phyloP scores from a whole-genome alignment of 2,113 vertebrate species.

The Herpailurus yagouaroundi region DNA sequence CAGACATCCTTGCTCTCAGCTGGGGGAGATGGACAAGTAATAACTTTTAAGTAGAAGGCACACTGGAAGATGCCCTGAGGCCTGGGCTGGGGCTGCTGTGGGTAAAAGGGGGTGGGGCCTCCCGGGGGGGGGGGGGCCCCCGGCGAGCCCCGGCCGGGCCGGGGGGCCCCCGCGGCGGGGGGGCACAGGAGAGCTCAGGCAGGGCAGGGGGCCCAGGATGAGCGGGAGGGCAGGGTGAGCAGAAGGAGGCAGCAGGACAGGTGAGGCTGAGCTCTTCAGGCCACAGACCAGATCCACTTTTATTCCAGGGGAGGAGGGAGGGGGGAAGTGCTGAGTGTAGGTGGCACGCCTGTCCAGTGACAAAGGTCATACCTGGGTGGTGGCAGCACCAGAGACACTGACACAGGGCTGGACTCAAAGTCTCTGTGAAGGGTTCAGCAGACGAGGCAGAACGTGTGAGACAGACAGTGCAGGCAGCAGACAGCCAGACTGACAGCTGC shows the following conservation, averaged over 20 bases:
- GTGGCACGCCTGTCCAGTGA: background rate
- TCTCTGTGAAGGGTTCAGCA: background rate
- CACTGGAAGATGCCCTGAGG: background rate
- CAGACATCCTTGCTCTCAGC: background rate
- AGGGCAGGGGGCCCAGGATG: background rate
- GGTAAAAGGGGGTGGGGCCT: background rate
- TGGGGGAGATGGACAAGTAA: background rate
- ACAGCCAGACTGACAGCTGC: too few relatives aligned
- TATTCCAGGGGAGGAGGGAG: background rate
- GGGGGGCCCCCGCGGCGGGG: background rate
- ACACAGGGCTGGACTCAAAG: background rate
- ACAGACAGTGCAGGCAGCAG: background rate
- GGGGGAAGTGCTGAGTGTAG: background rate
- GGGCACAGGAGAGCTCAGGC: background rate
- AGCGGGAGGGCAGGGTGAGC: background rate
- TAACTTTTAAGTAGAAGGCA: background rate
- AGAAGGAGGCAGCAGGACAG: background rate
- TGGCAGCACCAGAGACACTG: background rate
- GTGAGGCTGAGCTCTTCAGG: background rate
- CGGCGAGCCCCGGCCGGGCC: background rate
- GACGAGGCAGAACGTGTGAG: background rate
- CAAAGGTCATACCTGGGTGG: background rate
- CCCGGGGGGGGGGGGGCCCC: too few relatives aligned
- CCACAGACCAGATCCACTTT: background rate
- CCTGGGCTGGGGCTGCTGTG: background rate